Base-by-base conservation (phyloP, 1,140 invertebrate genomes). In the Archivesica marissinica region DNA sequence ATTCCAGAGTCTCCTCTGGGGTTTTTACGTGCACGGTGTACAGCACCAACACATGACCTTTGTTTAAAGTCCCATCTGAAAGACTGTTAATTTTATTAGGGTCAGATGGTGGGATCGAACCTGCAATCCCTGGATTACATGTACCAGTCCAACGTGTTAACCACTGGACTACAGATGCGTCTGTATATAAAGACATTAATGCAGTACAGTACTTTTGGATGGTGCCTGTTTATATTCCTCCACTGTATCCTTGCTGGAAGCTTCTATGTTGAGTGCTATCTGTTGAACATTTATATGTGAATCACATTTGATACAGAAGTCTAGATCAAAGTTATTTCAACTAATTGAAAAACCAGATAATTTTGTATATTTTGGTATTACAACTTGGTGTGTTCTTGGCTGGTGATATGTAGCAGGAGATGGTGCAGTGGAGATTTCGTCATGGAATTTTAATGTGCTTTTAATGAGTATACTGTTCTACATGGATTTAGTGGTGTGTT, bases 311-410 rank as follows among this genome's bases (percentile, higher is more conserved):
- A 77, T 77, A 77, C 25, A 7, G 54, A 30, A 28, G 52, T 41
- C 50, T 39, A 61, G 75, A 77, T 77, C 75, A 77, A 77, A 77
- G 75, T 77, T 77, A 77, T 77, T 77, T 77, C 75, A 77, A 30
- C 28, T 77, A 77, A 77, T 77, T 77, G 75, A 56, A 59, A 77
- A 77, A 77, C 59, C 75, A 77, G 75, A 77, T 61, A 77, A 59
- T 44, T 61, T 64, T 61, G 23, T 64, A 28, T 76, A 38, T 76
- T 66, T 56, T 47, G 25, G 44, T 44, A 50, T 54, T 41, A n/a
- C 38, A 30, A 35, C 7, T 4, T 72, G 2, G 2, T 72, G 59
- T 35, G 25, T 25, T 17, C 30, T 15, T 35, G 30, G 59, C 4
- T 35, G 33, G 15, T 35, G 23, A 25, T 35, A 35, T 64, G 30